Base-by-base conservation (phyloP, 2,888 invertebrate genomes). In the Julus scandinavius region DNA sequence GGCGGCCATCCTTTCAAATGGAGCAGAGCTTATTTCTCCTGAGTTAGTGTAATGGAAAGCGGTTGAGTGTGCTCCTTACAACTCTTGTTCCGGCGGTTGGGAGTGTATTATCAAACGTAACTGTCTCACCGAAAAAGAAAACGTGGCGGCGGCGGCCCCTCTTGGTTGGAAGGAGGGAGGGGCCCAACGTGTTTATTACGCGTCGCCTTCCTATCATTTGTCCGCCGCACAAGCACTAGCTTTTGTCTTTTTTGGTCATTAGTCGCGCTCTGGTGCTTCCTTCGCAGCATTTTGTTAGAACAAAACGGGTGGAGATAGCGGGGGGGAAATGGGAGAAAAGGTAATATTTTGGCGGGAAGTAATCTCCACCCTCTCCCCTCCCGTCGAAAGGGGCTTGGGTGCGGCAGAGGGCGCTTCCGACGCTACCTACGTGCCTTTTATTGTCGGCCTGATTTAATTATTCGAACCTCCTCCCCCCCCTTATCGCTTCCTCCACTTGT, bases 401-500 rank as follows among this genome's bases (percentile, higher is more conserved):
- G 41, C 41, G n/a, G 5, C n/a, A 58, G 58, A 17, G 58, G 58
- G 17, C 58, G 54, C 54, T 54, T 54, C 54, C 54, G 54, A 54
- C 11, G 17, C n/a, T n/a, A n/a, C n/a, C 58, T 6, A 6, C 2
- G 41, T 45, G 41, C 41, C 41, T 45, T 45, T 45, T 45, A 45
- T 45, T 45, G 41, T 45, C 41, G 41, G 41, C 41, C 41, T 45
- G 58, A 58, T 58, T 58, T 58, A 15, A 58, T 58, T 58, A 58
- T 58, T 58, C 58, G 41, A 45, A 45, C n/a, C n/a, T n/a, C n/a
- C 54, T 5, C 6, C 54, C 54, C 17, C 15, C 58, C 58, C 58
- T 58, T 58, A 58, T 58, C 58, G 58, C 58, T 58, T 58, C 58
- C 58, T 58, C 58, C 58, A 58, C 58, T 58, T 58, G 58, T 58